phyloP scores from a whole-genome alignment of 2,797 vertebrate species.

The Lophotriccus pileatus region DNA sequence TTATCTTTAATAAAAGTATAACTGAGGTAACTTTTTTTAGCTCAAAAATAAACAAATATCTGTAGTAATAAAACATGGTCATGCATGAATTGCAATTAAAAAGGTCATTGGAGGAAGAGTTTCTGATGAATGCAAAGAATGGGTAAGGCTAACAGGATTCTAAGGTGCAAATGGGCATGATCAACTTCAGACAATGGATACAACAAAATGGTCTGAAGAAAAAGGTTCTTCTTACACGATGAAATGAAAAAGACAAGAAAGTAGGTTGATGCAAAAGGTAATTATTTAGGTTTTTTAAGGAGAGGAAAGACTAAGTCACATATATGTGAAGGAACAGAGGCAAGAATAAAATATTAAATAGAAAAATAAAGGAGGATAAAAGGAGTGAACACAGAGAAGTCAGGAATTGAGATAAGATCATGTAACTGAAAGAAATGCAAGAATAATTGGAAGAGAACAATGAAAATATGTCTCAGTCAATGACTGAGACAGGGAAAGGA shows the following conservation, averaged over 20 bases:
- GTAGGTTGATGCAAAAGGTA: neutral
- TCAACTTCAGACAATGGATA: neutral
- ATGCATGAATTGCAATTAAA: neutral
- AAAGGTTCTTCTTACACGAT: neutral
- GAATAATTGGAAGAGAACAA: neutral
- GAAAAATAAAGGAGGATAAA: neutral
- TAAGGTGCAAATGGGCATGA: neutral
- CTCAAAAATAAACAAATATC: neutral
- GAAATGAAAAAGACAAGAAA: neutral
- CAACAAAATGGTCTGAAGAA: neutral
- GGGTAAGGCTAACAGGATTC: neutral
- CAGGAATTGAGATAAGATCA: neutral
- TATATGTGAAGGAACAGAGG: neutral
- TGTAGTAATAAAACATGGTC: neutral
- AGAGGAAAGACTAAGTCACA: neutral
- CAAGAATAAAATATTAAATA: neutral
- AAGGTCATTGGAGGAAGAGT: neutral
- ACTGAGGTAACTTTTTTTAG: neutral
- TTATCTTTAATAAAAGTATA: neutral
- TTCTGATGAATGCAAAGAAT: neutral
- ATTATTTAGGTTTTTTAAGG: neutral
- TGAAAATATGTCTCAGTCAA: neutral
- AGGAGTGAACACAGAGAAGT: neutral
- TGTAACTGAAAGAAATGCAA: neutral
- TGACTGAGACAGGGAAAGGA: neutral